Evolutionary conservation across 2,888 invertebrate species (phyloP).

Genomic region (Lamellibrachia satsuma): DNA sequence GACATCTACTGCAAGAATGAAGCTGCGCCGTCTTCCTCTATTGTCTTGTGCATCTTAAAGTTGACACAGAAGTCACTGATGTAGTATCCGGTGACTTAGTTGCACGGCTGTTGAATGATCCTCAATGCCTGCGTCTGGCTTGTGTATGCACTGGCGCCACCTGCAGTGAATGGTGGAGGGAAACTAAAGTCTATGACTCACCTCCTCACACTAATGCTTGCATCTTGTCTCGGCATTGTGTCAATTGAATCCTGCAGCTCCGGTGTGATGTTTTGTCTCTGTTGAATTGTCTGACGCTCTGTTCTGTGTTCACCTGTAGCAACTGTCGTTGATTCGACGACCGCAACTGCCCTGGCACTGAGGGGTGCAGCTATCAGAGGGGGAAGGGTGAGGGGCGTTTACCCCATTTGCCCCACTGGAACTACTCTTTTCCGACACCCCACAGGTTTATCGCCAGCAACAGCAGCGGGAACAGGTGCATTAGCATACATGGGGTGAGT

Average conservation of each 20-base stretch:
- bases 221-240: constrained; percentile 11
- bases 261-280: background rate
- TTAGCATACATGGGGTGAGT: background rate
- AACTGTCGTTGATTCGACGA: background rate
- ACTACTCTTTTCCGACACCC: background rate
- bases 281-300: background rate
- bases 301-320: background rate
- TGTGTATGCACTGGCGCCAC: background rate
- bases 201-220: background rate
- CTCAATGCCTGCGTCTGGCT: background rate
- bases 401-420: constrained; percentile 1
- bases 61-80: background rate
- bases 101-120: background rate
- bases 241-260: background rate
- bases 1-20: background rate
- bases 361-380: background rate
- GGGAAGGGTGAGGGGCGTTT: background rate
- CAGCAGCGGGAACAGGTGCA: background rate
- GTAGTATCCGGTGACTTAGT: background rate
- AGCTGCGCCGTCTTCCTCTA: background rate
- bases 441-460: background rate
- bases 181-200: background rate
- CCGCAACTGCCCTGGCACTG: background rate
- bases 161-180: background rate
- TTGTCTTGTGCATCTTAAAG: constrained; percentile 9